A percentile compares a stretch with the other conserved stretches of the same genome.
Conservation (phyloP, 2,113 vertebrate species). For the Hucho hucho region DNA sequence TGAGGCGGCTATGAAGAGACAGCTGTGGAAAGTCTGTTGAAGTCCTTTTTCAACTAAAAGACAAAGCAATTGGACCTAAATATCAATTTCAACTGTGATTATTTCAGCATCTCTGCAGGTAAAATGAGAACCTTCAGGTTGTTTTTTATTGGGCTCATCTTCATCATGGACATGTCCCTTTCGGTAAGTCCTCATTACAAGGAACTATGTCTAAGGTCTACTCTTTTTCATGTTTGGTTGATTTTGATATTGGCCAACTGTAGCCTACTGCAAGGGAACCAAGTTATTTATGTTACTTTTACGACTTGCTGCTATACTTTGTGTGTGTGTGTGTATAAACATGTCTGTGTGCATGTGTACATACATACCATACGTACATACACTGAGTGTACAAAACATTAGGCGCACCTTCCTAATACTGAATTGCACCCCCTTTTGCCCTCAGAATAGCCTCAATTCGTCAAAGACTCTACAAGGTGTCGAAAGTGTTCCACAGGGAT, state of each 20-base stretch:
- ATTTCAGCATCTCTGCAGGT: not conserved
- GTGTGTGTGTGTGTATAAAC: not conserved
- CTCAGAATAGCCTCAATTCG: too few species aligned
- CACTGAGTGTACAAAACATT: too few species aligned
- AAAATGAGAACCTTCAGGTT: not conserved
- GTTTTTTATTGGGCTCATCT: conserved; percentile 3
- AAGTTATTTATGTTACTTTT: not conserved
- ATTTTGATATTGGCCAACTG: too few species aligned
- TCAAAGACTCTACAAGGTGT: too few species aligned
- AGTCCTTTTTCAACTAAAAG: not conserved
- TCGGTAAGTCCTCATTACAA: conserved; percentile 16
- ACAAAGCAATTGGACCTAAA: not conserved
- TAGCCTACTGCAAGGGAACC: too few species aligned
- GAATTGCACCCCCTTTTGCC: too few species aligned
- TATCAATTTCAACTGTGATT: not conserved
- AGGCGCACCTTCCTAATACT: too few species aligned
- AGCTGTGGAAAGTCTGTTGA: conserved; percentile 2
- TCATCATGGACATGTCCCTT: conserved; percentile 3
- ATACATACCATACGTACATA: not conserved
- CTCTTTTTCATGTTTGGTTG: too few species aligned
- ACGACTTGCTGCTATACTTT: not conserved
- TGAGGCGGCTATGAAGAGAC: not conserved
- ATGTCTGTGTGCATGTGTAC: not conserved
- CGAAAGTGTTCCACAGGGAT: too few species aligned
- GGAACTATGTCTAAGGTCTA: not conserved